Conservation (phyloP, 2,888 invertebrate genomes). For the Ischnura elegans region DNA sequence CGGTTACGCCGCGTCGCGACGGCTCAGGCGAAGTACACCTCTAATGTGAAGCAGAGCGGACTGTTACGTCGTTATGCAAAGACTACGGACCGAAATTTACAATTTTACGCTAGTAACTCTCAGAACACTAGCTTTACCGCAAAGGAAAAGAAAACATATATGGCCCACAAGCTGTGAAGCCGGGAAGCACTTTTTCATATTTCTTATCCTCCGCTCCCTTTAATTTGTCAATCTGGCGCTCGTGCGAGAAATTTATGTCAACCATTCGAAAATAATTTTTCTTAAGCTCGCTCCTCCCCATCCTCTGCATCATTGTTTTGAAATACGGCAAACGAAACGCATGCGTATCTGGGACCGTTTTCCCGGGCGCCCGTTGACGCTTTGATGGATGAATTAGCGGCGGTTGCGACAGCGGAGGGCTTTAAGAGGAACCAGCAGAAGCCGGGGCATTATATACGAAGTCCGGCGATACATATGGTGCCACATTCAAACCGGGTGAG, state of each 20-base stretch:
- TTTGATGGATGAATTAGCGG: constrained; percentile 21
- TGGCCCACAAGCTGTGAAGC: too few species aligned
- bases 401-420: neutral
- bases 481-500: neutral
- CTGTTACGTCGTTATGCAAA: too few species aligned
- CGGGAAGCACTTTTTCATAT: neutral
- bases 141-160: too few species aligned
- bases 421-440: constrained; percentile 3
- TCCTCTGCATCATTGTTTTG: neutral
- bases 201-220: neutral
- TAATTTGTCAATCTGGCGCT: neutral
- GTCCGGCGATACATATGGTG: constrained; percentile 30
- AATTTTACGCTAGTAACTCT: too few species aligned
- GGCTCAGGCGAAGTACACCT: too few species aligned
- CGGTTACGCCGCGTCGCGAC: too few species aligned
- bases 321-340: neutral
- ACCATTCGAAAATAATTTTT: neutral
- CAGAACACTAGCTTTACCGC: too few species aligned
- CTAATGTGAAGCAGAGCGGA: too few species aligned
- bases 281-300: neutral
- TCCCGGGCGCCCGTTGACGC: neutral
- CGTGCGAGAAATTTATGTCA: neutral
- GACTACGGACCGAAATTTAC: too few species aligned
- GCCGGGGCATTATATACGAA: neutral
- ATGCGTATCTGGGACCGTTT: neutral